phyloP scores from a whole-genome alignment of 2,113 vertebrate genomes.

The Apus apus region DNA sequence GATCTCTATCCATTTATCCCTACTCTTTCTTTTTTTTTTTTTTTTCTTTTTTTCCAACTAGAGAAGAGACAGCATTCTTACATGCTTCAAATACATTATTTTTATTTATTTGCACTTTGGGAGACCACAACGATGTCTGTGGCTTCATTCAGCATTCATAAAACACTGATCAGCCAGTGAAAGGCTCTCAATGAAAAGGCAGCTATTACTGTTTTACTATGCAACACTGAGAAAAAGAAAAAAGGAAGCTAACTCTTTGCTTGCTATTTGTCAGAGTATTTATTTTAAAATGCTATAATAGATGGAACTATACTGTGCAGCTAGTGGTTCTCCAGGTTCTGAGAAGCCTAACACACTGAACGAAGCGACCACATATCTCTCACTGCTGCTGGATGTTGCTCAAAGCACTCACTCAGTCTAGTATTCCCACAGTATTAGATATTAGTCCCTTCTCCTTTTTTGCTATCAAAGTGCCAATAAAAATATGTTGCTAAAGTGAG shows the following conservation, averaged over 20 bases:
- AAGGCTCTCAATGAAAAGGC: neutral
- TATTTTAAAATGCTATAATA: neutral
- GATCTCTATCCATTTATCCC: neutral
- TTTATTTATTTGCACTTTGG: neutral
- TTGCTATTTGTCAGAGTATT: neutral
- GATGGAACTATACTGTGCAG: neutral
- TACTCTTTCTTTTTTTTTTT: neutral
- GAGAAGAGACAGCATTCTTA: neutral
- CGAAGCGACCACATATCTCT: neutral
- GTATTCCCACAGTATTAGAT: neutral
- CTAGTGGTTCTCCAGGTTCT: neutral
- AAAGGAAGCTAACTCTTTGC: neutral
- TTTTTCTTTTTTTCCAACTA: neutral
- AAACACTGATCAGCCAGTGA: neutral
- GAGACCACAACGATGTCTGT: neutral
- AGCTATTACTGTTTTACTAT: neutral
- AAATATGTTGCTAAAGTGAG: neutral
- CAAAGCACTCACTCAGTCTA: neutral
- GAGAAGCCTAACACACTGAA: neutral
- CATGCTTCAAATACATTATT: neutral
- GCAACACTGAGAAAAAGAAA: rapidly evolving
- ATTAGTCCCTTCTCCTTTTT: neutral
- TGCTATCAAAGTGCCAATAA: neutral
- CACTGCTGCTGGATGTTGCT: neutral
- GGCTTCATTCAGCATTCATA: neutral